Evolutionary conservation across 1,140 invertebrate species (phyloP), one percentile per base, ranked within the genome.

Genomic region (Dermatophagoides farinae): DNA sequence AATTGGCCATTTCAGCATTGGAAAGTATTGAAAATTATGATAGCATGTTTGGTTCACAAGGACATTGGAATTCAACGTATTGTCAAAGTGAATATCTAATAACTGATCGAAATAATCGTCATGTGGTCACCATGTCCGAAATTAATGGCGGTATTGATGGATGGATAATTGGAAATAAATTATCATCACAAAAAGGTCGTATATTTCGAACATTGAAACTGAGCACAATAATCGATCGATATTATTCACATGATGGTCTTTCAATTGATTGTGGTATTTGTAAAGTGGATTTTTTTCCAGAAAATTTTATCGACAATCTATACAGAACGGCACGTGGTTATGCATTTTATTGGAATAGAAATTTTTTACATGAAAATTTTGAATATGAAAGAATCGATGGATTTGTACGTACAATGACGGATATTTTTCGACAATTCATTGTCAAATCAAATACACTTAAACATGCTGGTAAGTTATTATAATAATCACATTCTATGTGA

Each of bases 71-170:
- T 18, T 31, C 20, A 31, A 43, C 60, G 18, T 23, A 43, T 31
- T 64, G 62, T 57, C 63, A 50, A 50, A 55, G 23, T 9, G 44
- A 61, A 31, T 64, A 61, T 22, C n/a, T 11, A 25, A 38, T 64
- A 5, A 18, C 46, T 12, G 9, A 12, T n/a, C 12, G 37, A 38
- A 23, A 23, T 16, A 20, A 50, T 50, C 11, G 61, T 25, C 12
- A 16, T 16, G 14, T n/a, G 1, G 57, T 20, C 1, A 61, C 62
- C 10, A 14, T 49, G 16, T 61, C 62, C 12, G 50, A 64, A 18
- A 25, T 64, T 9, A 31, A 31, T 25, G 62, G 62, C 12, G 60
- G 22, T 9, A 44, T 64, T n/a, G 54, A 55, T 61, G 62, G 62
- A 6, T 57, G 40, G 37, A 20, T 54, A 16, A 31, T 64, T 14